Percentiles rank a stretch among this genome's conserved stretches.
Evolutionary conservation across 2,888 invertebrate species (phyloP).

Genomic region (Eudasyphora cyanicolor): DNA sequence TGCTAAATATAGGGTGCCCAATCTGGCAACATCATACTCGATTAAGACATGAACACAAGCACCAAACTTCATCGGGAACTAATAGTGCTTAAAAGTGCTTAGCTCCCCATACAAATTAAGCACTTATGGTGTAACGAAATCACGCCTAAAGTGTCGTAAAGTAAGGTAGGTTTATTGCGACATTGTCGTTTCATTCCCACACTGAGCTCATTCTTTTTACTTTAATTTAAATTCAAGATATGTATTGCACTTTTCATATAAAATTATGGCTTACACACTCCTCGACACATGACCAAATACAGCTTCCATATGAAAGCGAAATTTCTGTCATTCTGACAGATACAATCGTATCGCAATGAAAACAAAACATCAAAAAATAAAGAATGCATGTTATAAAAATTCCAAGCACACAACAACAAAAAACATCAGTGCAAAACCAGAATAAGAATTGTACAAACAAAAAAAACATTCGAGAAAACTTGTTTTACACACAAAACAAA

Average conservation of each 20-base stretch:
- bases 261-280: too few relatives aligned
- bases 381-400: conserved; percentile 26
- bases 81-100: too few relatives aligned
- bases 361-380: background rate
- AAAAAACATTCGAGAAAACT: conserved; percentile 40
- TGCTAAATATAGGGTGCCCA: too few relatives aligned
- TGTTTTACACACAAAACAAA: conserved; percentile 44
- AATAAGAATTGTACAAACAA: conserved; percentile 45
- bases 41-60: too few relatives aligned
- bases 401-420: conserved; percentile 28
- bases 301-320: conserved; percentile 34
- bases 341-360: background rate
- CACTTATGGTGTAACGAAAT: too few relatives aligned
- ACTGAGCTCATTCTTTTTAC: background rate
- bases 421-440: conserved; percentile 40
- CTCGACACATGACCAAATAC: background rate
- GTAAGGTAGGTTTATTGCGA: background rate
- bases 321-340: background rate
- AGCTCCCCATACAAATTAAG: too few relatives aligned
- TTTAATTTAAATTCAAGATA: background rate
- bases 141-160: too few relatives aligned
- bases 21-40: too few relatives aligned
- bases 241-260: conserved; percentile 7
- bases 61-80: too few relatives aligned
- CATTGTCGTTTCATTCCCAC: background rate